Base-by-base conservation (phyloP, 2,113 vertebrate genomes). In the Telmatochromis sp. region DNA sequence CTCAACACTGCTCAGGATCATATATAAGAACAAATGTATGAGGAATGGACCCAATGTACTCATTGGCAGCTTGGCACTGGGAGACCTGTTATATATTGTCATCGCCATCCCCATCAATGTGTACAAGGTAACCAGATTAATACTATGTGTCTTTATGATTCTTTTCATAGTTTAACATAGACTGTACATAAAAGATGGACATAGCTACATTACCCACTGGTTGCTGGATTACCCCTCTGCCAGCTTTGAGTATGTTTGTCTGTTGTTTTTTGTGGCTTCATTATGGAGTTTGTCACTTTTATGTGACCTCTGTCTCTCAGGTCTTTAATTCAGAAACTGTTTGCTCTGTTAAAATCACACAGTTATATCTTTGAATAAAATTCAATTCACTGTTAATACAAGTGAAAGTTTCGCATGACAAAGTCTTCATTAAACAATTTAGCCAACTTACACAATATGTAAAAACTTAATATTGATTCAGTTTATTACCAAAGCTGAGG, bases 1-100 rank as follows among this genome's bases (percentile, higher is more conserved):
- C 93, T 97, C 97, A 2, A 97, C 98, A 0, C 96, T 98, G 81
- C 96, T 98, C 75, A 94, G 97, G 92, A 98, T 98, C 93, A 98
- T 98, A 81, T 98, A 98, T 91, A 98, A 98, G 94, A 98, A 98
- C 95, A 98, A 98, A 94, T 98, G 98, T 81, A 98, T 98, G 98
- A 97, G 98, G 90, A 98, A 98, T 0, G 97, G 98, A 10, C 98
- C 98, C 3, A 98, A 98, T 0, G 97, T 98, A 9, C 96, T 98
- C 63, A 98, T 98, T 1, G 98, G 97, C 40, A 98, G 97, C 93
- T 92, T 98, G 94, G 98, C 97, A 0, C 95, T 98, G 1, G 98
- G 98, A 6, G 98, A 98, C 91, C 97, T 98, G 5, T 97, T 98
- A 57, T 98, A 98, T 90, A 98, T 98, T 49, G 95, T 98, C 92